These are phyloP conservation scores for Lasiurus cinereus DNA, from an alignment of 2,113 vertebrate species.

Conservation along the genomic window DNA sequence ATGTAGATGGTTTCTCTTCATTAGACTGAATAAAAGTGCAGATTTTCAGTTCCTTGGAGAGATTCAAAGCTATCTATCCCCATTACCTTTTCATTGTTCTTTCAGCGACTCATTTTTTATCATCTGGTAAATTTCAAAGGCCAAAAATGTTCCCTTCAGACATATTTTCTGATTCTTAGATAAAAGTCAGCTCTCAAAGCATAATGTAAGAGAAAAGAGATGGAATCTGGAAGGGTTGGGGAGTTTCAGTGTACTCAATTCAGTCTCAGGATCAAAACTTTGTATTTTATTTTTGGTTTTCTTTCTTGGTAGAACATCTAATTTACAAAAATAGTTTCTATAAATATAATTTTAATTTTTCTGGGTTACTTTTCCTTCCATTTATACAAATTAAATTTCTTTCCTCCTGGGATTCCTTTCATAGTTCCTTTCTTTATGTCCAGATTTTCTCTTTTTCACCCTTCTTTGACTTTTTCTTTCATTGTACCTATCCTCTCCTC, in stretches of 20 bases:
- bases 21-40: slow-evolving; percentile 60
- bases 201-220: slow-evolving; percentile 16
- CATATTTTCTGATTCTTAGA: slow-evolving; percentile 66
- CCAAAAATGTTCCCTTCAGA: slow-evolving; percentile 70
- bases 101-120: slow-evolving; percentile 59
- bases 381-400: slow-evolving; percentile 9
- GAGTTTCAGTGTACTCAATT: slow-evolving; percentile 15
- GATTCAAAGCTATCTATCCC: slow-evolving; percentile 60
- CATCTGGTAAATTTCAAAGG: slow-evolving; percentile 66
- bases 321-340: not conserved
- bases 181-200: slow-evolving; percentile 53
- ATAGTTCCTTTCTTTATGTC: slow-evolving; percentile 8
- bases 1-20: slow-evolving; percentile 62
- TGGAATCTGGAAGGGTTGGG: not conserved
- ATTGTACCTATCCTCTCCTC: slow-evolving; percentile 56
- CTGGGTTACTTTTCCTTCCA: not conserved
- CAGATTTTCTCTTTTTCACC: slow-evolving; percentile 18
- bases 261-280: slow-evolving; percentile 23
- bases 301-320: not conserved
- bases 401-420: not conserved
- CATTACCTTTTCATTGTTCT: slow-evolving; percentile 68
- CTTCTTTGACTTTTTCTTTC: slow-evolving; percentile 57
- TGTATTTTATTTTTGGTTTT: slow-evolving; percentile 11
- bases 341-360: not conserved
- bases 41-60: slow-evolving; percentile 61